Conservation (phyloP, 2,797 vertebrate species). For the Alca torda region DNA sequence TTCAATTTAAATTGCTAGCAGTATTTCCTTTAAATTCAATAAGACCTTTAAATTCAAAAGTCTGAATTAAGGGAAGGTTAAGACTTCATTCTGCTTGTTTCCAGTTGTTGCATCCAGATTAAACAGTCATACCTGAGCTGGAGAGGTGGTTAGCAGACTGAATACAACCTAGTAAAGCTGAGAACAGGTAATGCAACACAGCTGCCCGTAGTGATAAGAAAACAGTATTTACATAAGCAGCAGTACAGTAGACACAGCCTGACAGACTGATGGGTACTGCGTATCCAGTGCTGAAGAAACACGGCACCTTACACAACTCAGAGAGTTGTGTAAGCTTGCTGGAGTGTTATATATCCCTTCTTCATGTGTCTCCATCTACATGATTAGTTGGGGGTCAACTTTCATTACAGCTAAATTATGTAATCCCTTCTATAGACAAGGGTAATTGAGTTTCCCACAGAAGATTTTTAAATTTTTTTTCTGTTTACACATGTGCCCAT, state of each 20-base stretch:
- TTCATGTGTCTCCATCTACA: neutral
- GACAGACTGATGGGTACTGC: neutral
- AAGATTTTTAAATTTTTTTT: neutral
- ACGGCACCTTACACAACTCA: neutral
- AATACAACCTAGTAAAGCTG: neutral
- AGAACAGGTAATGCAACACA: neutral
- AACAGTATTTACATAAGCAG: neutral
- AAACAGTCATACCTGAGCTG: neutral
- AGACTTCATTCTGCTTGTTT: neutral
- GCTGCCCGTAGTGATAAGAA: neutral
- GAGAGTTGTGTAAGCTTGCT: neutral
- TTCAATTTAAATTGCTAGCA: neutral
- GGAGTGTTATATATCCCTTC: neutral
- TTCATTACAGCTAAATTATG: neutral
- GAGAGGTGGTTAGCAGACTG: neutral
- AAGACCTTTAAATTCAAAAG: neutral
- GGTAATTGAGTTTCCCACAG: neutral
- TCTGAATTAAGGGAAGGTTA: neutral
- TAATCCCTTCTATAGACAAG: neutral
- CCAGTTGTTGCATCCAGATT: neutral
- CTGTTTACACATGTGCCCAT: rapidly evolving
- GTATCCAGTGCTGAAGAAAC: neutral
- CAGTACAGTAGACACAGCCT: neutral
- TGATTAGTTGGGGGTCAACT: neutral
- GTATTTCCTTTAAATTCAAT: neutral